phyloP scores from a whole-genome alignment of 2,113 vertebrate species.

The Callithrix jacchus region DNA sequence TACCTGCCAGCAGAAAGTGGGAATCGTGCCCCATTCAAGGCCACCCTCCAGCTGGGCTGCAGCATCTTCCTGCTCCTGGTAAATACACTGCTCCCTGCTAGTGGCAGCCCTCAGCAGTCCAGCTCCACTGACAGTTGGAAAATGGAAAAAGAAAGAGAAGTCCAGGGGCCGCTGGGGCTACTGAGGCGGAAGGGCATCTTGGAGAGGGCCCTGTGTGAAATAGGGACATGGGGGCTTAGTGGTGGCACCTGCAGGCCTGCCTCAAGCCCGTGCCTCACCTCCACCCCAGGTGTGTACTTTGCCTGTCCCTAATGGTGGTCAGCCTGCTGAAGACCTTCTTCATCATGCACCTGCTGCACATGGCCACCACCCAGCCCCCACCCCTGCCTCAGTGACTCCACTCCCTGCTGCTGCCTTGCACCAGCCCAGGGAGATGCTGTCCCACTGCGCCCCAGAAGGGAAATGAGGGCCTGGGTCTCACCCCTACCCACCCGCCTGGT shows the following conservation, averaged over 20 bases:
- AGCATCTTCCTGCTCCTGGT: slow-evolving; percentile 87
- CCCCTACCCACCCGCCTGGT: not conserved
- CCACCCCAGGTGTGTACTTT: slow-evolving; percentile 86
- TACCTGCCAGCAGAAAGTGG: slow-evolving; percentile 82
- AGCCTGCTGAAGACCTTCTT: slow-evolving; percentile 88
- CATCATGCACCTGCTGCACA: slow-evolving; percentile 87
- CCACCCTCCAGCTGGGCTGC: slow-evolving; percentile 88
- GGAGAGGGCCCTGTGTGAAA: not conserved
- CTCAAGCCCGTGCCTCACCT: not conserved
- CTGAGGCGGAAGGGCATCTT: not conserved
- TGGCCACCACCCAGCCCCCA: slow-evolving; percentile 67
- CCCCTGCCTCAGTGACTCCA: not conserved
- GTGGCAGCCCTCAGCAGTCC: slow-evolving; percentile 81
- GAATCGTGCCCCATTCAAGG: slow-evolving; percentile 86
- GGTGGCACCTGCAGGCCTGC: not conserved
- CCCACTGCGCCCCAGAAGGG: not conserved
- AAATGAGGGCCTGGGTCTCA: not conserved
- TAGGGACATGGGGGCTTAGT: not conserved
- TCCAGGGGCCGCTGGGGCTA: not conserved
- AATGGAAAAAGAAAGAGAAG: not conserved
- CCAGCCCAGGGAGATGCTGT: not conserved
- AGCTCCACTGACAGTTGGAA: not conserved
- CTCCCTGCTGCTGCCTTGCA: not conserved
- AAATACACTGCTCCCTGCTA: slow-evolving; percentile 85
- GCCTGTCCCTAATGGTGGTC: slow-evolving; percentile 86